Conservation (phyloP, 2,113 vertebrate genomes). For the Nesogale talazaci region DNA sequence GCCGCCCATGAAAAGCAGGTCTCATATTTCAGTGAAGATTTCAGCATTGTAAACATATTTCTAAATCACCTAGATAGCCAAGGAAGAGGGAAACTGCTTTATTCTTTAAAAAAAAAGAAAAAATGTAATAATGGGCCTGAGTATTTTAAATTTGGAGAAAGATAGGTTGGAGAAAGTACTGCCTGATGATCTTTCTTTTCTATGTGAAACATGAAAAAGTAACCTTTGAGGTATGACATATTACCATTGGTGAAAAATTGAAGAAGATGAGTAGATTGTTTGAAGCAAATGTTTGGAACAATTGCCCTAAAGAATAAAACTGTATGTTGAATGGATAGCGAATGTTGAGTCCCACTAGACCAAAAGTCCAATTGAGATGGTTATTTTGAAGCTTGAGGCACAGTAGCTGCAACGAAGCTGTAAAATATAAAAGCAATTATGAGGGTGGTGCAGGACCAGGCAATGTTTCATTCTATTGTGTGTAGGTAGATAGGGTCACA, state of each 20-base stretch:
- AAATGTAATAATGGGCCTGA: background rate
- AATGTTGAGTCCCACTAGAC: background rate
- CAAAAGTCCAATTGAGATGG: background rate
- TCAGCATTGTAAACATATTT: background rate
- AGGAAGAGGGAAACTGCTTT: background rate
- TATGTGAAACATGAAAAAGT: background rate
- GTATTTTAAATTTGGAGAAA: background rate
- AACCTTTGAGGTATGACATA: no score
- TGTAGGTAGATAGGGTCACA: no score
- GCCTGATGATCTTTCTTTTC: background rate
- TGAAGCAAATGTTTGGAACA: background rate
- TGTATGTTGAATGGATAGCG: no score
- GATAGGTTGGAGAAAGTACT: background rate
- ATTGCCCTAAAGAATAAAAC: background rate
- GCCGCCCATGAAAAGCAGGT: background rate
- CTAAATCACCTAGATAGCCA: background rate
- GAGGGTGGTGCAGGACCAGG: no score
- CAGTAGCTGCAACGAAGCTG: no score
- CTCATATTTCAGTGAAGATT: background rate
- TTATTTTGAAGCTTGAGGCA: background rate
- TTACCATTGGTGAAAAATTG: background rate
- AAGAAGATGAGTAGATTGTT: background rate
- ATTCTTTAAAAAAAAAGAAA: background rate
- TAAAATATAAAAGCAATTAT: no score
- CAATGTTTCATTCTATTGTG: no score